These are phyloP conservation scores for Mizuhopecten yessoensis DNA, from an alignment of 1,140 invertebrate genomes.

Conservation along the genomic window DNA sequence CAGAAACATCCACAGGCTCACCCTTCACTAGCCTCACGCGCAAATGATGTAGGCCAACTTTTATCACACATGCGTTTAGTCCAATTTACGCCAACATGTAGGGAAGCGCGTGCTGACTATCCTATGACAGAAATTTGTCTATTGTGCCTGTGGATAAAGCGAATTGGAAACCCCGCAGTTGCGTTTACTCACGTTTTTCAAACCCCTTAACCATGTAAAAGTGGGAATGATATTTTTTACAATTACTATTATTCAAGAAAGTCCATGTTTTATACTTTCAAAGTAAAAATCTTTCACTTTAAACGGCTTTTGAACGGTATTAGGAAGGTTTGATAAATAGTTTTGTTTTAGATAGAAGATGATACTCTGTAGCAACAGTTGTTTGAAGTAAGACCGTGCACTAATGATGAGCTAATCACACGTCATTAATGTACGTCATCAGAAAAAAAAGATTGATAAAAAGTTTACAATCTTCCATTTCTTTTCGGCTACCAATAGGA, in stretches of 20 bases:
- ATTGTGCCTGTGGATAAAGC: not conserved
- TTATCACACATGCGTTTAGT: not conserved
- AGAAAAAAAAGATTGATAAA: no score
- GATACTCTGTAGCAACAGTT: not conserved
- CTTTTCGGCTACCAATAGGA: no score
- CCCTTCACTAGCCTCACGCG: not conserved
- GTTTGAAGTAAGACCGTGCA: no score
- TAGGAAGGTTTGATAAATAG: not conserved
- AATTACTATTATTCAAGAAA: not conserved
- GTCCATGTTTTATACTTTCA: not conserved
- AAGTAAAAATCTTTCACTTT: not conserved
- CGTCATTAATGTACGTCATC: no score
- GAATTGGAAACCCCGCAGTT: not conserved
- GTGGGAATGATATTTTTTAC: not conserved
- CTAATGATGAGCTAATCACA: no score
- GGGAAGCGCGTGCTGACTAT: not conserved
- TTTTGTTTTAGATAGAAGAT: not conserved
- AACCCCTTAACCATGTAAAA: not conserved
- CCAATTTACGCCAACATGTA: not conserved
- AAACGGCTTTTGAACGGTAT: not conserved
- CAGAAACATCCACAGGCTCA: not conserved
- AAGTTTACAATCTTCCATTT: no score
- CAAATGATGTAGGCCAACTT: not conserved
- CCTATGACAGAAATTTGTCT: not conserved
- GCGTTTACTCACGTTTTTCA: not conserved